phyloP scores from a whole-genome alignment of 37 sponge, comb jelly and placozoan species.

The Tethya wilhelma region DNA sequence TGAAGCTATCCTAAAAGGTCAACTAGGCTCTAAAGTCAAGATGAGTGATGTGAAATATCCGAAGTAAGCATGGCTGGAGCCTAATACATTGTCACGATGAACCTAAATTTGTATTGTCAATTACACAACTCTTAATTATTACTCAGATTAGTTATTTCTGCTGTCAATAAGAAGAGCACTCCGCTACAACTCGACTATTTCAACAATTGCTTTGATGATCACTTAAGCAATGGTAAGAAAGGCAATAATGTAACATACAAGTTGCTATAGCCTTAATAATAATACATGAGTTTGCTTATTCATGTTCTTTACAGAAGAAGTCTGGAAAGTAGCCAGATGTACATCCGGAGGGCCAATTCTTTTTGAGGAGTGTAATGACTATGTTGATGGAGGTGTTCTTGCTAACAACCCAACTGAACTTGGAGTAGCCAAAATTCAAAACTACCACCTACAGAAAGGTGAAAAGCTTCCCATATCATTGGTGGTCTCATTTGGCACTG shows the following conservation, averaged over 20 bases:
- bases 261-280: too few relatives aligned
- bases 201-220: constrained; percentile 56
- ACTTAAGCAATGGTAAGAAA: constrained; percentile 35
- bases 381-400: not conserved
- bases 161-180: constrained; percentile 39
- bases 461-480: not conserved
- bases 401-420: not conserved
- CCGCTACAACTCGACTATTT: constrained; percentile 42
- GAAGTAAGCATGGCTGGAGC: not conserved
- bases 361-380: not conserved
- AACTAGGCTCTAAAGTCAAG: not conserved
- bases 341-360: not conserved
- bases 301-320: not conserved
- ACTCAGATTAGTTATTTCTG: constrained; percentile 33
- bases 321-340: not conserved
- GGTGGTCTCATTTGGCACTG: not conserved
- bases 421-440: not conserved
- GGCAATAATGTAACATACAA: too few relatives aligned
- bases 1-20: not conserved
- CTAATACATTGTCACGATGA: too few relatives aligned
- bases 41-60: not conserved
- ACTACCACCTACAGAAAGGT: not conserved
- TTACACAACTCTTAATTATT: not conserved
- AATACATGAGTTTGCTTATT: too few relatives aligned
- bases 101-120: too few relatives aligned